Percentiles rank a stretch among this genome's conserved stretches.
phyloP scores from a whole-genome alignment of 2,113 vertebrate species.

The Menura novaehollandiae region DNA sequence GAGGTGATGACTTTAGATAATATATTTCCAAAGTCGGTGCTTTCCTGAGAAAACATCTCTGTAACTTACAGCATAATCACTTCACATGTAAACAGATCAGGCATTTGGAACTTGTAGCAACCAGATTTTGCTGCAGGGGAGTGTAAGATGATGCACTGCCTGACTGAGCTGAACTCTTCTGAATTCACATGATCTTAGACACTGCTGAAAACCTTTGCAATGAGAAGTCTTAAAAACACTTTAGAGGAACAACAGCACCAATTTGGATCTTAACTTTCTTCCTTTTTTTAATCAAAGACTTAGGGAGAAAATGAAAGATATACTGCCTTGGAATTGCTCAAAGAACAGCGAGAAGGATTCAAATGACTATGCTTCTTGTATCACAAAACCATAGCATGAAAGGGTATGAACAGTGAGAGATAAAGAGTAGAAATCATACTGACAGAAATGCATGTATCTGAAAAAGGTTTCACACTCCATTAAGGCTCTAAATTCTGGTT shows the following conservation, averaged over 20 bases:
- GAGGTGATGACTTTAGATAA: not conserved
- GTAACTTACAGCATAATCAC: not conserved
- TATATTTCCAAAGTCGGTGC: rapidly evolving
- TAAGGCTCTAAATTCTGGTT: not conserved
- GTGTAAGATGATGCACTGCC: not conserved
- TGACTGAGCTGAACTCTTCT: not conserved
- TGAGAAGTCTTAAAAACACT: not conserved
- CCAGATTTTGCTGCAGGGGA: not conserved
- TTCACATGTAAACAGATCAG: not conserved
- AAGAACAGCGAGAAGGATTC: not conserved
- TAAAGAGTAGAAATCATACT: not conserved
- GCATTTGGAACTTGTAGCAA: not conserved
- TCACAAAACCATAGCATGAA: not conserved
- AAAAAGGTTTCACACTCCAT: not conserved
- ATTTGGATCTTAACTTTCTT: not conserved
- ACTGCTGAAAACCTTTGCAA: not conserved
- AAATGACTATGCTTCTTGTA: not conserved
- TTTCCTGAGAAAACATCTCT: not conserved
- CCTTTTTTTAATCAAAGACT: not conserved
- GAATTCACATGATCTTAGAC: not conserved
- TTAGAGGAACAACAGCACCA: not conserved
- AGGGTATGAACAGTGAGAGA: not conserved
- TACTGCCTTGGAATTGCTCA: not conserved
- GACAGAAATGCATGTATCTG: not conserved
- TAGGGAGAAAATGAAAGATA: not conserved